Conservation (phyloP, 1,140 invertebrate species). For the Artemia franciscana region DNA sequence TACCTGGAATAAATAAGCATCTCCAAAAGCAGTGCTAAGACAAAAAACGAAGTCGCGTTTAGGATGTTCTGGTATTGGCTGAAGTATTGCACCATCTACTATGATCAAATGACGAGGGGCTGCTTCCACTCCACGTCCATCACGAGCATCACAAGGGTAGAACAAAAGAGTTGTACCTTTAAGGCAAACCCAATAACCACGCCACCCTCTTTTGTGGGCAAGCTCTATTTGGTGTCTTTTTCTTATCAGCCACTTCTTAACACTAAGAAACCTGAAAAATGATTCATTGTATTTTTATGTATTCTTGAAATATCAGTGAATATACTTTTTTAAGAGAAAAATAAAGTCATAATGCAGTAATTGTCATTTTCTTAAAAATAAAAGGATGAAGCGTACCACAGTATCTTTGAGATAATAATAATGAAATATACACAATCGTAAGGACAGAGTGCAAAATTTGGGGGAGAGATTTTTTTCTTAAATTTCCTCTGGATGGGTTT, state of each 20-base stretch:
- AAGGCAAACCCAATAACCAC: conserved; percentile 91
- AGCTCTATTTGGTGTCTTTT: conserved; percentile 92
- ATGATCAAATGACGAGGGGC: conserved; percentile 86
- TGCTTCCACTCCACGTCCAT: conserved; percentile 56
- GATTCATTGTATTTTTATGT: too few relatives aligned
- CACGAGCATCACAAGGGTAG: conserved; percentile 82
- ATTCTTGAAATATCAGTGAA: too few relatives aligned
- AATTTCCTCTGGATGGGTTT: too few relatives aligned
- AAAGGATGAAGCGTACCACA: too few relatives aligned
- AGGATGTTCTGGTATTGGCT: conserved; percentile 91
- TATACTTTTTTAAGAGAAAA: too few relatives aligned
- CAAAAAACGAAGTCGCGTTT: conserved; percentile 95
- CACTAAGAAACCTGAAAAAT: conserved; percentile 74
- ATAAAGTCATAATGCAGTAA: too few relatives aligned
- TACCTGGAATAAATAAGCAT: conserved; percentile 92
- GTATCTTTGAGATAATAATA: too few relatives aligned
- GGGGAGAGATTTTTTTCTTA: too few relatives aligned
- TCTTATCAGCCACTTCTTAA: conserved; percentile 91
- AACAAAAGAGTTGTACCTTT: conserved; percentile 91
- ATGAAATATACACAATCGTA: too few relatives aligned
- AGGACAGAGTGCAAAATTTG: too few relatives aligned
- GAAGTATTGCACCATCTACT: conserved; percentile 91
- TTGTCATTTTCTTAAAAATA: too few relatives aligned
- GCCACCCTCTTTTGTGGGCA: conserved; percentile 84
- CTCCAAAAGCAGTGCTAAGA: conserved; percentile 87